These are phyloP conservation scores for Indicator maculatus DNA, from an alignment of 2,113 vertebrate species.

Conservation along the genomic window DNA sequence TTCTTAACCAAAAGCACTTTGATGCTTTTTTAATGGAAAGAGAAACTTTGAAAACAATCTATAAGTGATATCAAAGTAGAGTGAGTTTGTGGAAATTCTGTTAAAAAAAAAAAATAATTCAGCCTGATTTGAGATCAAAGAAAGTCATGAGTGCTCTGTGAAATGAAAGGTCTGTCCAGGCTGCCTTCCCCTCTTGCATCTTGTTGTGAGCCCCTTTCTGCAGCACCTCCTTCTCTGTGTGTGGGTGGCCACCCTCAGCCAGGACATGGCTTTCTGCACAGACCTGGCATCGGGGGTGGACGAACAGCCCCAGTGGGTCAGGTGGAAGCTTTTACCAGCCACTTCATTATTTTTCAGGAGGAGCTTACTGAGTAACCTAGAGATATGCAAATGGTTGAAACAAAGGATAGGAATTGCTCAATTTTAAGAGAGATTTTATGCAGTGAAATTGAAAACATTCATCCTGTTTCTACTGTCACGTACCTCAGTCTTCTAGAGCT, in stretches of 20 bases:
- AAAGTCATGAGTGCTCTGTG: rapidly evolving
- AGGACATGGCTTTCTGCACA: rapidly evolving
- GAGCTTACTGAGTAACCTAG: background rate
- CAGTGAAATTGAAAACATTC: background rate
- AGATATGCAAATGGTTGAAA: rapidly evolving
- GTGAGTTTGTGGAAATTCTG: background rate
- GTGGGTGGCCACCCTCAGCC: background rate
- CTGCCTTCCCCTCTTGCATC: background rate
- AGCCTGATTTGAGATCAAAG: background rate
- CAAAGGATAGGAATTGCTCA: rapidly evolving
- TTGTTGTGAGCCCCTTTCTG: rapidly evolving
- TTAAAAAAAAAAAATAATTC: background rate
- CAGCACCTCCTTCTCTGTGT: background rate
- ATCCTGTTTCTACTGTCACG: background rate
- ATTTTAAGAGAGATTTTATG: background rate
- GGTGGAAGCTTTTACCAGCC: background rate
- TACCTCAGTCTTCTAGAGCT: background rate
- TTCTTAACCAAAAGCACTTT: conserved; percentile 13
- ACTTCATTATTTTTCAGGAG: background rate
- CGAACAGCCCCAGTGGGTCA: rapidly evolving
- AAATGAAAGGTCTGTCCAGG: background rate
- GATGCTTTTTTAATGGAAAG: conserved; percentile 45
- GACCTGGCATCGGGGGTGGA: rapidly evolving
- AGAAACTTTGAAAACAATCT: background rate
- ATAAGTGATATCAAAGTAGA: background rate